Percentiles rank a stretch among this genome's conserved stretches.
phyloP scores from a whole-genome alignment of 1,140 invertebrate genomes.

The Kradibia gibbosae region DNA sequence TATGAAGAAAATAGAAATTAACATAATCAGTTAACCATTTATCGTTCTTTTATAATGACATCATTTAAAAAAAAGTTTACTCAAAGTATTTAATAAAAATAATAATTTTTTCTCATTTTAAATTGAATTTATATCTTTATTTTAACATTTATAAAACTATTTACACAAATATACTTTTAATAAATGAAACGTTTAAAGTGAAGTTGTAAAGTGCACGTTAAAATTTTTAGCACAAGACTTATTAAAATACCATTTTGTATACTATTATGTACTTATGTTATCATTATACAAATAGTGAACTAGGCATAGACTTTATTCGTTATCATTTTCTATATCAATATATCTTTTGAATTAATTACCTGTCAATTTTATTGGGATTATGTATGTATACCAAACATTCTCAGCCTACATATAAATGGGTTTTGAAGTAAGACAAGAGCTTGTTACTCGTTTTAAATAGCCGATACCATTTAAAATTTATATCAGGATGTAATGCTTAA shows the following conservation, averaged over 20 bases:
- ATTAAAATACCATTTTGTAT: not conserved
- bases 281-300: not conserved
- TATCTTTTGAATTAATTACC: slow-evolving; percentile 11
- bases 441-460: slow-evolving; percentile 2
- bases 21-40: no score
- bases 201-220: not conserved
- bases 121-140: no score
- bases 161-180: not conserved
- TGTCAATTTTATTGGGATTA: slow-evolving; percentile 16
- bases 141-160: no score
- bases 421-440: not conserved
- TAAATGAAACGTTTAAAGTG: not conserved
- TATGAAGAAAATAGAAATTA: no score
- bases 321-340: not conserved
- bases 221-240: not conserved
- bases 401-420: slow-evolving; percentile 1
- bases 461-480: slow-evolving; percentile 9
- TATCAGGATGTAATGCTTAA: slow-evolving; percentile 1
- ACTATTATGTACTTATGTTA: not conserved
- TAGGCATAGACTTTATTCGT: not conserved
- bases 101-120: no score
- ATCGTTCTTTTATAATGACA: no score
- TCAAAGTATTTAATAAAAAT: no score
- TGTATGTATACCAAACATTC: not conserved
- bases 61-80: no score